Evolutionary conservation across 2,113 vertebrate species (phyloP), one percentile per base, ranked within the genome.

Genomic region (Hippocampus guttulatus): DNA sequence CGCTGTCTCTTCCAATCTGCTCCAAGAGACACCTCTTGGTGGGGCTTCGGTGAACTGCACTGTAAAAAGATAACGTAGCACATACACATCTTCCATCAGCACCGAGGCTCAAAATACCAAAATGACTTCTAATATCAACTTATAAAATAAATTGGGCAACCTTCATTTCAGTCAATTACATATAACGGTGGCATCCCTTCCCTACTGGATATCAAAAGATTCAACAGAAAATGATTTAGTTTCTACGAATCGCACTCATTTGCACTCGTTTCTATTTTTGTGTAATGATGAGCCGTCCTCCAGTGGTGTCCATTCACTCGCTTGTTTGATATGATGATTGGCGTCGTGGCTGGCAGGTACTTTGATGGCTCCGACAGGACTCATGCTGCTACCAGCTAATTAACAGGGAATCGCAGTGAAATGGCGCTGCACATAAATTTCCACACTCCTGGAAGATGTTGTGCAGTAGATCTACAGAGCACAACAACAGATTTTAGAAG

Each of bases 271-370:
- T 73, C 65, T 76, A 18, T 68, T 76, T 69, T 61, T 73, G 67
- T 14, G n/a, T 67, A 47, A 52, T 58, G 79, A 70, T 38, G 8
- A 47, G 15, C 41, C 54, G 12, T 64, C 67, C 64, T 77, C 60
- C 75, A 20, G 58, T 54, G 40, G 30, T 40, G 51, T 67, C 66
- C 61, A 43, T 75, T 77, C 38, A 71, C 62, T 64, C 47, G 1
- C 0, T 63, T 71, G 69, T 80, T 73, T 82, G 74, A 80, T 81
- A 45, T 70, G 69, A 80, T 77, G 69, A 81, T 71, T 33, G 68
- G 41, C 27, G 18, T 66, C 45, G 78, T 75, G 60, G 7, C 55
- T 63, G 67, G 49, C 68, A 33, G 45, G 38, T 54, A 67, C 75
- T 88, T 78, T 82, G 72, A 84, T 73, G 60, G 54, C 27, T 49